These are phyloP conservation scores for Chrysodeixis includens DNA, from an alignment of 2,888 invertebrate species.

Conservation along the genomic window DNA sequence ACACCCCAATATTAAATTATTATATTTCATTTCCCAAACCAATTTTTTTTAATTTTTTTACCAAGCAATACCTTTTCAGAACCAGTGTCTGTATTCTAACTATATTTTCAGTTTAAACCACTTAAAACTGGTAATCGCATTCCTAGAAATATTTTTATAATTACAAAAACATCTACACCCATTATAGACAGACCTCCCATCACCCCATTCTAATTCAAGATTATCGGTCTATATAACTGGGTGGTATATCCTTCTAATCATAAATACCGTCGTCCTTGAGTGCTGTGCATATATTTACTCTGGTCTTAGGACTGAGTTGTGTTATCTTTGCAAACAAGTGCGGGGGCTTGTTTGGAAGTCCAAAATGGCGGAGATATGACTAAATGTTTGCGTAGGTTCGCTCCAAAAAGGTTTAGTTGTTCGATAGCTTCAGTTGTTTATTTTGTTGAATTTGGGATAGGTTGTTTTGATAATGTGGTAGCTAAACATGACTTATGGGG, in stretches of 20 bases:
- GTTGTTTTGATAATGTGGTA: slow-evolving; percentile 4
- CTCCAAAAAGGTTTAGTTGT: slow-evolving; percentile 41
- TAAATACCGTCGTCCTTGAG: slow-evolving; percentile 75
- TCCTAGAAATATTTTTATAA: slow-evolving; percentile 26
- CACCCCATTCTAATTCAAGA: background rate
- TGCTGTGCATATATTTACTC: slow-evolving; percentile 84
- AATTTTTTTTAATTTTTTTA: no score
- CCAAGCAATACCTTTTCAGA: no score
- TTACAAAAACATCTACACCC: slow-evolving; percentile 22
- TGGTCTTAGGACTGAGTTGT: slow-evolving; percentile 76
- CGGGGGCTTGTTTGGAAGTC: slow-evolving; percentile 65
- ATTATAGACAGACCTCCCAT: slow-evolving; percentile 1
- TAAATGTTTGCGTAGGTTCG: slow-evolving; percentile 57
- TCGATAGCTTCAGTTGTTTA: slow-evolving; percentile 30
- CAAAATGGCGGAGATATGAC: slow-evolving; percentile 56
- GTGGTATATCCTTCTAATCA: slow-evolving; percentile 48
- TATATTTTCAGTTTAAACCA: background rate
- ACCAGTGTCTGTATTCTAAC: no score
- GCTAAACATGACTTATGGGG: background rate
- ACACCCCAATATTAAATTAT: no score
- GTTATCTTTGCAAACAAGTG: slow-evolving; percentile 85
- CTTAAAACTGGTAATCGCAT: slow-evolving; percentile 17
- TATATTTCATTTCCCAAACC: no score
- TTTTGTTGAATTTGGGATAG: slow-evolving; percentile 14
- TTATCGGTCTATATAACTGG: slow-evolving; percentile 31